phyloP scores from a whole-genome alignment of 1,140 invertebrate species.

The Subanguina moxae region DNA sequence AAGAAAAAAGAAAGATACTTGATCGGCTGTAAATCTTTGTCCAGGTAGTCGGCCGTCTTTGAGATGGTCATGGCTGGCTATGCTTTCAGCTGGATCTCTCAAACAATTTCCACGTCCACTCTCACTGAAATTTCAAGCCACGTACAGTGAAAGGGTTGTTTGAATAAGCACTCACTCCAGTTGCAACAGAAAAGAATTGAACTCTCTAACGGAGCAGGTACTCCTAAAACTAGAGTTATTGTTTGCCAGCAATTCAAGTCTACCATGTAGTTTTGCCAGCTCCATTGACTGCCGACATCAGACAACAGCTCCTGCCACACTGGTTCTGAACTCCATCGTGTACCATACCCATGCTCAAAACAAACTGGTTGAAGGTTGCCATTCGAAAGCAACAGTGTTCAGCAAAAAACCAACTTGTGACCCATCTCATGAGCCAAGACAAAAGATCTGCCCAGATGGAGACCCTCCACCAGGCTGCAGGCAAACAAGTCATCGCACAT shows the following conservation, averaged over 20 bases:
- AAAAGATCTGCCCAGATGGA: conserved; percentile 57
- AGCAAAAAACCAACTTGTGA: conserved; percentile 45
- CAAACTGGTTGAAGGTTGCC: background rate
- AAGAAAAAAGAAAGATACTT: too few species aligned
- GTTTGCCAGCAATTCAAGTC: too few species aligned
- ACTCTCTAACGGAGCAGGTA: conserved; percentile 56
- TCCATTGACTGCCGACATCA: conserved; percentile 59
- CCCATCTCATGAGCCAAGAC: conserved; percentile 59
- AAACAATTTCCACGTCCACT: conserved; percentile 58
- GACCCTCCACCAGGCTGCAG: conserved; percentile 54
- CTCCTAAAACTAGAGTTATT: conserved; percentile 19
- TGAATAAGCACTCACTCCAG: conserved; percentile 47
- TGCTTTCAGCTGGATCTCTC: conserved; percentile 44
- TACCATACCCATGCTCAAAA: conserved; percentile 58
- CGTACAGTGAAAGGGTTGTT: too few species aligned
- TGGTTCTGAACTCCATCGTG: conserved; percentile 59
- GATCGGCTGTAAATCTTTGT: conserved; percentile 57
- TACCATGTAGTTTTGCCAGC: conserved; percentile 58
- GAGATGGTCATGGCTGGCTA: conserved; percentile 49
- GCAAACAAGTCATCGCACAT: conserved; percentile 60
- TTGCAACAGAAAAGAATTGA: conserved; percentile 58
- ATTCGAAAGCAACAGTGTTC: background rate
- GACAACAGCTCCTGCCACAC: conserved; percentile 53
- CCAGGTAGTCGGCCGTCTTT: conserved; percentile 53
- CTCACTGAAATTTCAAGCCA: conserved; percentile 36